These are phyloP conservation scores for Gambelia wislizenii DNA, from an alignment of 2,797 vertebrate genomes.

Conservation along the genomic window DNA sequence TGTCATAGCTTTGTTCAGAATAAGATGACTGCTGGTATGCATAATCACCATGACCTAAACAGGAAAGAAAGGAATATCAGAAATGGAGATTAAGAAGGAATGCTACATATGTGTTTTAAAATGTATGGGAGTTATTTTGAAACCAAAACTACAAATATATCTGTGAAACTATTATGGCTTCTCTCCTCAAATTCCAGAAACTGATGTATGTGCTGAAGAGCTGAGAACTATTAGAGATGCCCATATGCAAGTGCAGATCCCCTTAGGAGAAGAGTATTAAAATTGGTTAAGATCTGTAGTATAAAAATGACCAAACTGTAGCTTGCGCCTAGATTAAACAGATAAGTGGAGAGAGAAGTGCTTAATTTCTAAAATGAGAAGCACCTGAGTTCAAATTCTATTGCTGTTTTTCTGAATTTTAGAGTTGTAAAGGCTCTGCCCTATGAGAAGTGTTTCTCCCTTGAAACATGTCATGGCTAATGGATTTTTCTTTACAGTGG, in stretches of 20 bases:
- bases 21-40: slow-evolving; percentile 93
- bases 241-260: not conserved
- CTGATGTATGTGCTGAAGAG: not conserved
- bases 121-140: not conserved
- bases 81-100: not conserved
- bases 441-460: not conserved
- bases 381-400: not conserved
- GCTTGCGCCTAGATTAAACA: not conserved
- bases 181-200: not conserved
- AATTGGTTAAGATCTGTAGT: not conserved
- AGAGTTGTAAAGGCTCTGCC: not conserved
- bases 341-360: not conserved
- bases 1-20: slow-evolving; percentile 92
- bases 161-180: not conserved
- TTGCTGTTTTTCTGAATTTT: not conserved
- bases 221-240: not conserved
- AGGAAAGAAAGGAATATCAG: not conserved
- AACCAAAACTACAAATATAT: not conserved
- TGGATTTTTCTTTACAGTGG: not conserved
- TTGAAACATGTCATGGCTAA: not conserved
- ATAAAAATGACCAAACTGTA: not conserved
- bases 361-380: not conserved
- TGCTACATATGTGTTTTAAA: not conserved
- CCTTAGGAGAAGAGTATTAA: not conserved
- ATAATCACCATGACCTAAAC: slow-evolving; percentile 90